A percentile compares a stretch with the other conserved stretches of the same genome.
Conservation (phyloP, 2,797 vertebrate genomes). For the Phaenicophaeus curvirostris region DNA sequence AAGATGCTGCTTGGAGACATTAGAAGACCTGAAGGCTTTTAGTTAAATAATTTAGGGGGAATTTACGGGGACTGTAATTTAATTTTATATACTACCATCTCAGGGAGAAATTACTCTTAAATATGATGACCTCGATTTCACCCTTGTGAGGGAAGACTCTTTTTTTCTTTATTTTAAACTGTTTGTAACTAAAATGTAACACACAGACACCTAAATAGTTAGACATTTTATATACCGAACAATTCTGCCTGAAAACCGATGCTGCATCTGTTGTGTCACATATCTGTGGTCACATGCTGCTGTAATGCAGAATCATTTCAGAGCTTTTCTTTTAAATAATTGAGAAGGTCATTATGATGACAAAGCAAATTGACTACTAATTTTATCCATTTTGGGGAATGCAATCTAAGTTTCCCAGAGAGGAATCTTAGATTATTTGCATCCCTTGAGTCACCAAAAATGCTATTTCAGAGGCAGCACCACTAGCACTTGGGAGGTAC, state of each 20-base stretch:
- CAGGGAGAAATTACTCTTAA: not conserved
- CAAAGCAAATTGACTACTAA: not conserved
- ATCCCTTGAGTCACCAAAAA: not conserved
- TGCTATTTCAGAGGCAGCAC: not conserved
- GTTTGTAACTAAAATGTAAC: not conserved
- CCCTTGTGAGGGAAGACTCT: not conserved
- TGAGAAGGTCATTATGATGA: not conserved
- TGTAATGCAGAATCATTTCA: not conserved
- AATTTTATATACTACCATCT: not conserved
- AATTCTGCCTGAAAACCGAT: not conserved
- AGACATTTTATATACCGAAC: not conserved
- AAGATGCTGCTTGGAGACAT: not conserved
- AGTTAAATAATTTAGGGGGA: not conserved
- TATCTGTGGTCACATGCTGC: not conserved
- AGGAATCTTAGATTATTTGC: not conserved
- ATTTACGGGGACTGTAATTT: not conserved
- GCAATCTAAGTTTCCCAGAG: not conserved
- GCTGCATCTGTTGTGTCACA: not conserved
- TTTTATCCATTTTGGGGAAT: not conserved
- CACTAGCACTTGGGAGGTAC: not conserved
- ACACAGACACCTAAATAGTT: not conserved
- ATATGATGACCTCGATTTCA: constrained; percentile 14
- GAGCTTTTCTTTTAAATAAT: not conserved
- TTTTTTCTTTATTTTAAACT: not conserved
- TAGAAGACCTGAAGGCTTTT: not conserved